Evolutionary conservation across 2,888 invertebrate genomes (phyloP).

Genomic region (Epiblema foenella): DNA sequence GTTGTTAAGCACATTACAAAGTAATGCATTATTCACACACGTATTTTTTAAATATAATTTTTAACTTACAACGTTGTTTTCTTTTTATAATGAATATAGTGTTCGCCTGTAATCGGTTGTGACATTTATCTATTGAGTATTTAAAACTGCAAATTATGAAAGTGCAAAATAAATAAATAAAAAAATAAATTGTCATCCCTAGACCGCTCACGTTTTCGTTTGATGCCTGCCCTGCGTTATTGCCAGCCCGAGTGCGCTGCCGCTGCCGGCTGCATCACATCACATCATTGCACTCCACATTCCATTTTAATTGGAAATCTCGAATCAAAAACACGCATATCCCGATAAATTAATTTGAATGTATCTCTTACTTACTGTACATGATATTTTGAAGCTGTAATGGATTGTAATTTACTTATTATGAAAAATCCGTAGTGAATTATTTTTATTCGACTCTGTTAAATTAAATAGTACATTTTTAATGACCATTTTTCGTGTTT

Average conservation of each 20-base stretch:
- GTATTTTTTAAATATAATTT: too few relatives aligned
- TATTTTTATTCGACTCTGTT: background rate
- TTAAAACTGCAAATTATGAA: too few relatives aligned
- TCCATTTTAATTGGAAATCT: slow-evolving; percentile 47
- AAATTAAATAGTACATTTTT: background rate
- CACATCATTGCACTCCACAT: slow-evolving; percentile 61
- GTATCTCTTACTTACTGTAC: slow-evolving; percentile 28
- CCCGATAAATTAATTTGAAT: slow-evolving; percentile 34
- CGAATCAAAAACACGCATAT: slow-evolving; percentile 42
- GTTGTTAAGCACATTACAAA: too few relatives aligned
- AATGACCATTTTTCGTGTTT: background rate
- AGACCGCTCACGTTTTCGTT: slow-evolving; percentile 64
- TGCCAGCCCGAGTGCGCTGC: slow-evolving; percentile 53
- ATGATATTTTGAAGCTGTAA: slow-evolving; percentile 9
- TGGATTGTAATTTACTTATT: background rate
- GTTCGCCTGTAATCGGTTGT: too few relatives aligned
- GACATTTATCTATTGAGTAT: too few relatives aligned
- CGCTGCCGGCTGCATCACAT: slow-evolving; percentile 52
- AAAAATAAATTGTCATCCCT: slow-evolving; percentile 4
- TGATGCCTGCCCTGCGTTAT: slow-evolving; percentile 78
- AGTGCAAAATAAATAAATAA: background rate
- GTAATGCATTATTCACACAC: too few relatives aligned
- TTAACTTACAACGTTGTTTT: too few relatives aligned
- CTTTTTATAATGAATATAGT: too few relatives aligned
- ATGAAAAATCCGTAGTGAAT: background rate